Base-by-base conservation (phyloP, 2,113 vertebrate genomes). In the Chionodraco myersi region DNA sequence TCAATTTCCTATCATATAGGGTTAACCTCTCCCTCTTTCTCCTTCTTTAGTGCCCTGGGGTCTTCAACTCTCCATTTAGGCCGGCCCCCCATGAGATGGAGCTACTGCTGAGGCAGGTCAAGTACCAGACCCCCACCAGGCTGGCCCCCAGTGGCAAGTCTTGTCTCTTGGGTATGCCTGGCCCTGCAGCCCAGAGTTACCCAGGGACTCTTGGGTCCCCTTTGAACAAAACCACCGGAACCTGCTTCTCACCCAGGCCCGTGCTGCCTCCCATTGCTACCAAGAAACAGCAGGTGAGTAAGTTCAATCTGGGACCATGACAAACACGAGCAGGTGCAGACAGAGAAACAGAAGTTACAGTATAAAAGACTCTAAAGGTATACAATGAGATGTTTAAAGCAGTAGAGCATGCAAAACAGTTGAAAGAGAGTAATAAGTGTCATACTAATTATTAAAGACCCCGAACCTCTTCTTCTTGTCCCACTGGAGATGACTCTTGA, bases 51-150 rank as follows among this genome's bases (percentile, higher is more conserved):
- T 78, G 95, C 92, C 92, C 97, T 90, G 97, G 98, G 36, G 68
- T 99, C 52, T 99, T 96, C 85, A 99, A 98, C 82, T 99, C 97
- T 0, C 98, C 97, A 0, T 97, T 95, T 89, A 95, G 93, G 81
- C 83, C 86, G 48, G 84, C 72, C 21, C 97, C 97, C 36, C 94
- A 97, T 92, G 96, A 96, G 8, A 96, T 96, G 96, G 98, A 99
- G 77, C 60, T 95, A 73, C 91, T 94, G 52, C 82, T 99, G 78
- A 92, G 18, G 86, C 92, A 94, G 68, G 95, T 94, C 74, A 98
- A 95, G 82, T 96, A 95, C 8, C 83, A 94, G 71, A 78, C 47
- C 21, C 88, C 89, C 59, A 93, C 80, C 71, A 94, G 4, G 34
- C 56, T 23, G 1, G 71, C 86, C 69, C 61, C 10, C 0, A 90